Conservation (phyloP, 2,888 invertebrate genomes). For the Mycogona germanica region DNA sequence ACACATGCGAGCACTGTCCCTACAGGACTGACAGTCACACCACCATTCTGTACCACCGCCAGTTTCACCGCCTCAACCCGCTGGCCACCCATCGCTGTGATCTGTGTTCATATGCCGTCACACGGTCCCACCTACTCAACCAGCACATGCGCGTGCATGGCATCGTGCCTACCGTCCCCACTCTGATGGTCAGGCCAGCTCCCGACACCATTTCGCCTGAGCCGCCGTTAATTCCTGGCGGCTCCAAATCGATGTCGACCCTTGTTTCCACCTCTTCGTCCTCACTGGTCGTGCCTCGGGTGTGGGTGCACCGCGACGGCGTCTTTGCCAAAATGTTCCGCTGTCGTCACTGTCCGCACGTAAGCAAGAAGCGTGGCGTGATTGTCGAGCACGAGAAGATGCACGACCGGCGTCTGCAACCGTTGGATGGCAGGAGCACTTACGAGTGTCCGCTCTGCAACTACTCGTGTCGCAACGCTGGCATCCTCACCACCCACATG, state of each 20-base stretch:
- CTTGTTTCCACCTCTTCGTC: neutral
- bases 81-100: constrained; percentile 67
- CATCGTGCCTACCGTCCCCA: neutral
- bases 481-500: constrained; percentile 45
- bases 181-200: neutral
- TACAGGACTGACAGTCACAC: constrained; percentile 76
- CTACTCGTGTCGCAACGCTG: constrained; percentile 60
- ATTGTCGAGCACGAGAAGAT: constrained; percentile 73
- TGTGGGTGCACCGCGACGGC: constrained; percentile 61
- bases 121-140: constrained; percentile 60
- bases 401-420: constrained; percentile 41
- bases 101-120: constrained; percentile 69
- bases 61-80: constrained; percentile 57
- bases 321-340: constrained; percentile 69
- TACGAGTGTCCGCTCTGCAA: constrained; percentile 62
- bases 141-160: constrained; percentile 67
- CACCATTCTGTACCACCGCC: constrained; percentile 74
- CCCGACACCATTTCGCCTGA: constrained; percentile 9
- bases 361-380: constrained; percentile 64
- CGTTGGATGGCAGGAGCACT: constrained; percentile 23
- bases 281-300: constrained; percentile 33
- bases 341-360: constrained; percentile 71
- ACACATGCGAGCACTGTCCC: constrained; percentile 66
- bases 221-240: neutral
- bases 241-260: neutral